A percentile compares a stretch with the other conserved stretches of the same genome.
Conservation (phyloP, 2,113 vertebrate species). For the Rafetus swinhoei region DNA sequence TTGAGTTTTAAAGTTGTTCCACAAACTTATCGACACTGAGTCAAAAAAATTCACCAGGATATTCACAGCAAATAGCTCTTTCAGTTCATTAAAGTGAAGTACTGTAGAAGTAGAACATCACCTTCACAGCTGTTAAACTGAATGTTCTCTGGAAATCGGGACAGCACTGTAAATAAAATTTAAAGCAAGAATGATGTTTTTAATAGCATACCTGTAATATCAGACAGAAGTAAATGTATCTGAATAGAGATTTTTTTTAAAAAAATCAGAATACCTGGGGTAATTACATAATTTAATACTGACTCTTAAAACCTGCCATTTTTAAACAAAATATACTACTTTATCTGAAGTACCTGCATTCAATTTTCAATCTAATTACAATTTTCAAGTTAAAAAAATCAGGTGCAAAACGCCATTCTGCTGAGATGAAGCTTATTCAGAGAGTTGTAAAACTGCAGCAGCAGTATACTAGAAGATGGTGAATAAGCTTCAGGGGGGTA, state of each 20-base stretch:
- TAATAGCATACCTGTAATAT: constrained; percentile 37
- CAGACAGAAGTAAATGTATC: constrained; percentile 55
- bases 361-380: background rate
- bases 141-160: constrained; percentile 56
- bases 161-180: constrained; percentile 63
- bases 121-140: constrained; percentile 58
- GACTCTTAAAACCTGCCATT: constrained; percentile 29
- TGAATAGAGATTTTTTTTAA: background rate
- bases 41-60: constrained; percentile 31
- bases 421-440: background rate
- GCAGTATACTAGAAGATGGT: constrained; percentile 32
- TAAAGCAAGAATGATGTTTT: constrained; percentile 69
- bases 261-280: background rate
- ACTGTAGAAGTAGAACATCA: constrained; percentile 63
- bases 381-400: background rate
- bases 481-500: background rate
- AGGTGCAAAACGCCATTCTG: background rate
- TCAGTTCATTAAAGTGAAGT: constrained; percentile 63
- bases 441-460: constrained; percentile 5
- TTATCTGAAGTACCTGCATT: background rate
- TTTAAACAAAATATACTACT: background rate
- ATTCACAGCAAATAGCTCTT: constrained; percentile 37
- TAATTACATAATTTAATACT: background rate
- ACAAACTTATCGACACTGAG: constrained; percentile 50
- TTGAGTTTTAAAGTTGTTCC: constrained; percentile 42